Conservation (phyloP, 2,797 vertebrate genomes). For the Gambusia yucatana region DNA sequence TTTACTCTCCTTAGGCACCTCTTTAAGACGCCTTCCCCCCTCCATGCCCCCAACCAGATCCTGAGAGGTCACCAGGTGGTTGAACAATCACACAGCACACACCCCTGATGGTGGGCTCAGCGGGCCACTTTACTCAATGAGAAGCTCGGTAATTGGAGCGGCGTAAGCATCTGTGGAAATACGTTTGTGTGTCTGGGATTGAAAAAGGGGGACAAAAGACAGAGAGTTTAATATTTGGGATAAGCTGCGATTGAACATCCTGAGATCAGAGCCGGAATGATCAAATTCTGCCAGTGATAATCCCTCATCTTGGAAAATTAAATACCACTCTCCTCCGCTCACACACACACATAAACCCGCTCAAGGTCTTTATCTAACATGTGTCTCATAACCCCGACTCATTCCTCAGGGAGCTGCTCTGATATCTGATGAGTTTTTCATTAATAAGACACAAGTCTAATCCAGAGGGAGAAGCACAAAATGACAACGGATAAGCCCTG, state of each 20-base stretch:
- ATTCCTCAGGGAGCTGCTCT: conserved; percentile 76
- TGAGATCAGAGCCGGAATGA: conserved; percentile 75
- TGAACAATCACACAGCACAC: conserved; percentile 70
- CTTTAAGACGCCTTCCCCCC: conserved; percentile 65
- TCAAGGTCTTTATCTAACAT: conserved; percentile 64
- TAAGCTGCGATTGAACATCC: conserved; percentile 79
- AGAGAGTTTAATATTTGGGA: conserved; percentile 78
- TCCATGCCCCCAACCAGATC: conserved; percentile 7
- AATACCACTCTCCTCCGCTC: conserved; percentile 64
- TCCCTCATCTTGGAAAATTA: conserved; percentile 78
- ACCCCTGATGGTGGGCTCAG: conserved; percentile 57
- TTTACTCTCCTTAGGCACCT: conserved; percentile 73
- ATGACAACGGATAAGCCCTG: conserved; percentile 75
- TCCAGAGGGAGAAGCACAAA: conserved; percentile 74
- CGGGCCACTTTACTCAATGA: conserved; percentile 76
- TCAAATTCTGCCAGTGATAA: conserved; percentile 78
- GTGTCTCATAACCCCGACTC: conserved; percentile 78
- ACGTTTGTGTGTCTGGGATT: conserved; percentile 53
- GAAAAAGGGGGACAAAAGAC: conserved; percentile 68
- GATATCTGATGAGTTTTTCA: conserved; percentile 85
- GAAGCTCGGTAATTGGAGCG: conserved; percentile 36
- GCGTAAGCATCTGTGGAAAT: conserved; percentile 20
- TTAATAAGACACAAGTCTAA: conserved; percentile 81
- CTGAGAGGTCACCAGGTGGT: conserved; percentile 65
- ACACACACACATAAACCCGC: conserved; percentile 35